phyloP scores from a whole-genome alignment of 2,113 vertebrate species.

The Tiliqua scincoides region DNA sequence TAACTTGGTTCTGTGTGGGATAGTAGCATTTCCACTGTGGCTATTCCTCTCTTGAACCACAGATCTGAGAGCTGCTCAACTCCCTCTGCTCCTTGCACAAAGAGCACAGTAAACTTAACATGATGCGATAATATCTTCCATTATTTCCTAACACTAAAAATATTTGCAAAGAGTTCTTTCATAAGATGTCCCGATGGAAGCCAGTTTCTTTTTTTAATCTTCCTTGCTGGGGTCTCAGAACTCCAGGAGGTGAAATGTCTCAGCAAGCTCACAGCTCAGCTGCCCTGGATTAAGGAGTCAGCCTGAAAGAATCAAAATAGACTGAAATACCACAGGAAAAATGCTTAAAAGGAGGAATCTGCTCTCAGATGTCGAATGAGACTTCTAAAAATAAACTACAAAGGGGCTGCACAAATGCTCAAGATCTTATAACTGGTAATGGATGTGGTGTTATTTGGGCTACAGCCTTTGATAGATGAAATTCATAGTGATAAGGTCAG shows the following conservation, averaged over 20 bases:
- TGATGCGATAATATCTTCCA: neutral
- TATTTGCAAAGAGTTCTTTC: slow-evolving; percentile 6
- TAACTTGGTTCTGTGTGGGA: neutral
- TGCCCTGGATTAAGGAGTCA: slow-evolving; percentile 43
- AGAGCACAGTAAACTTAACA: neutral
- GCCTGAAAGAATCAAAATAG: slow-evolving; percentile 35
- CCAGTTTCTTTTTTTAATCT: slow-evolving; percentile 10
- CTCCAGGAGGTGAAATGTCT: slow-evolving; percentile 1
- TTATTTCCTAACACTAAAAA: slow-evolving; percentile 23
- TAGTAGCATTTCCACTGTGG: neutral
- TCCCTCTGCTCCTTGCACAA: neutral
- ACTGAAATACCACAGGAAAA: slow-evolving; percentile 45
- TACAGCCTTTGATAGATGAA: neutral
- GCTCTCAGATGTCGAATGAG: slow-evolving; percentile 52
- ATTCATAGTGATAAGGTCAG: neutral
- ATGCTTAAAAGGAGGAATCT: slow-evolving; percentile 59
- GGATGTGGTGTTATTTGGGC: neutral
- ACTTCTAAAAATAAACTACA: slow-evolving; percentile 55
- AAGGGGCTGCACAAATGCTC: neutral
- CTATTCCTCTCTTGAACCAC: neutral
- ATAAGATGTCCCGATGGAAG: slow-evolving; percentile 3
- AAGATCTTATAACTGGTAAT: neutral
- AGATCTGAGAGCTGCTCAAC: neutral
- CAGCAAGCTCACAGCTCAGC: slow-evolving; percentile 16
- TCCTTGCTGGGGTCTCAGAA: neutral